Evolutionary conservation across 2,888 invertebrate genomes (phyloP).

Genomic region (Eupithecia inturbata): DNA sequence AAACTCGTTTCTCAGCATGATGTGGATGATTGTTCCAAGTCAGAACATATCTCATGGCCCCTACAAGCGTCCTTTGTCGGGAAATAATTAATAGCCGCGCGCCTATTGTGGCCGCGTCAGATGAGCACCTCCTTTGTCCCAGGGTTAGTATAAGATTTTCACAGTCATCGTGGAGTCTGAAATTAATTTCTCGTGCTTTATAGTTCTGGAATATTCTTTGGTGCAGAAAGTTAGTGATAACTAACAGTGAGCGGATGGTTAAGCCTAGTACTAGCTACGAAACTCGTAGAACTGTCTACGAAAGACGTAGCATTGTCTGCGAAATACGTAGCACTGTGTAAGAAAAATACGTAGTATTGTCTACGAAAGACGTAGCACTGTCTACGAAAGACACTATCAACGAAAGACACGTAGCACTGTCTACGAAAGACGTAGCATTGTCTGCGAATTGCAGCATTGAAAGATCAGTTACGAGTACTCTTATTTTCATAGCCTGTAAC

Average conservation of each 20-base stretch:
- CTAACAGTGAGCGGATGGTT: background rate
- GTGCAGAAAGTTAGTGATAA: constrained; percentile 1
- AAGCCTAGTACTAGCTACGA: background rate
- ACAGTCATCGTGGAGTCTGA: constrained; percentile 34
- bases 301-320: background rate
- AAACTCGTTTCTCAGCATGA: constrained; percentile 31
- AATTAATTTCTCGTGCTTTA: constrained; percentile 28
- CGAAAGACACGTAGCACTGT: background rate
- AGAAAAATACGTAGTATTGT: too few relatives aligned
- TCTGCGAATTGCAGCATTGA: background rate
- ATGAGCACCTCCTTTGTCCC: constrained; percentile 63
- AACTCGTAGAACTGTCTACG: background rate
- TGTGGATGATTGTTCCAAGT: constrained; percentile 55
- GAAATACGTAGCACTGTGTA: background rate
- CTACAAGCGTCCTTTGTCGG: constrained; percentile 62
- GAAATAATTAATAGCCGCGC: constrained; percentile 68
- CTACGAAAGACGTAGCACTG: background rate
- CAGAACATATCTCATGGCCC: constrained; percentile 56
- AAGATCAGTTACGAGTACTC: background rate
- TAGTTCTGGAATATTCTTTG: constrained; percentile 4
- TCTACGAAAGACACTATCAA: background rate
- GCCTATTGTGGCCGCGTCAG: constrained; percentile 60
- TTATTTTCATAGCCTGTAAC: background rate
- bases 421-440: background rate
- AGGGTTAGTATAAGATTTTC: constrained; percentile 46